Conservation (phyloP, 2,113 vertebrate species). For the Heloderma charlesbogerti region DNA sequence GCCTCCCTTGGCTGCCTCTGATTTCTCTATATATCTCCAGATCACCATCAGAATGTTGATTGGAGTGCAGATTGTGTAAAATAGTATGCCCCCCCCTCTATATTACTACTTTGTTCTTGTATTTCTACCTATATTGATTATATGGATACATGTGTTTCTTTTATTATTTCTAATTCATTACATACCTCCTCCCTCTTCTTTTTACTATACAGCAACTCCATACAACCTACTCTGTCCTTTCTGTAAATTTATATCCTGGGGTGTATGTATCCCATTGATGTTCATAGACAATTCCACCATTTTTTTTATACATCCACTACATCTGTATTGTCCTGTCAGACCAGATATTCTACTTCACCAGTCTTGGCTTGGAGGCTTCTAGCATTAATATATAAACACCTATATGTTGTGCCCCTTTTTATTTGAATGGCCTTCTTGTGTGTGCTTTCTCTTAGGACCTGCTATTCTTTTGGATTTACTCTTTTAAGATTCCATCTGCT, state of each 20-base stretch:
- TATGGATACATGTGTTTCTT: not conserved
- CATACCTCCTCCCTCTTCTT: not conserved
- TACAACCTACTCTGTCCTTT: not conserved
- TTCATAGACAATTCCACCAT: not conserved
- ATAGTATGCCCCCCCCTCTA: not conserved
- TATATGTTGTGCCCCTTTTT: not conserved
- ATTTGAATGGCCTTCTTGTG: not conserved
- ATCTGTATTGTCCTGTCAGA: too few relatives aligned
- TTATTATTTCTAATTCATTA: not conserved
- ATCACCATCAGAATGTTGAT: not conserved
- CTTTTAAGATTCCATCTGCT: not conserved
- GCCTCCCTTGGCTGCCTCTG: not conserved
- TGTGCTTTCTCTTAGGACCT: not conserved
- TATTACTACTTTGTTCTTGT: not conserved
- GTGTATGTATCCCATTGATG: not conserved
- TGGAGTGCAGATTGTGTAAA: not conserved
- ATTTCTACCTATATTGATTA: not conserved
- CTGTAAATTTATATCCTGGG: not conserved
- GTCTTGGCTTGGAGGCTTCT: not conserved
- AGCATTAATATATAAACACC: not conserved
- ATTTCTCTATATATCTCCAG: not conserved
- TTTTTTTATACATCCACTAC: not conserved
- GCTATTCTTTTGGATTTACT: not conserved
- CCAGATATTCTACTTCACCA: not conserved
- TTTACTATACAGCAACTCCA: not conserved